Conservation (phyloP, 2,113 vertebrate species). For the Sialia sialis region DNA sequence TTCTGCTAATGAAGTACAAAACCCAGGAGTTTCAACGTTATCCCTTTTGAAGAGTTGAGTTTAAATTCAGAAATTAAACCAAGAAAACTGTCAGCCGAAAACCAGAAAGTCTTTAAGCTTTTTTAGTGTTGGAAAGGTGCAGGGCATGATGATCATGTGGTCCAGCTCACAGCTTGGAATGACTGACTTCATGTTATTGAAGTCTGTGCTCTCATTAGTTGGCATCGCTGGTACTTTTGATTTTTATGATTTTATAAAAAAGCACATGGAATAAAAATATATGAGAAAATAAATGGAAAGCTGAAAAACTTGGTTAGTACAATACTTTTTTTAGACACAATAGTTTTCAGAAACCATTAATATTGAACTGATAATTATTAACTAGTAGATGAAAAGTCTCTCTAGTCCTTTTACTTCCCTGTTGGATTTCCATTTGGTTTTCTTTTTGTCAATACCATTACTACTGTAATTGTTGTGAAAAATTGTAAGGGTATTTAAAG, state of each 20-base stretch:
- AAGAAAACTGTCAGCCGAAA: background rate
- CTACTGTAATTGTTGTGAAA: background rate
- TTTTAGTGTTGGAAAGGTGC: background rate
- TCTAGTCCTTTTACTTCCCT: background rate
- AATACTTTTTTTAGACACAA: background rate
- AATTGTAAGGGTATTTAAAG: background rate
- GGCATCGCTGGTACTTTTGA: background rate
- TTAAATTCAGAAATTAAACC: background rate
- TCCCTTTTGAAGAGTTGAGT: background rate
- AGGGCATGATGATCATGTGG: rapidly evolving
- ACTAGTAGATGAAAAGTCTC: background rate
- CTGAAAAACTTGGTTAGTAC: background rate
- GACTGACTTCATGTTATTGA: background rate
- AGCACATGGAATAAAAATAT: background rate
- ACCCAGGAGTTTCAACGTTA: background rate
- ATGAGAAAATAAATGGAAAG: background rate
- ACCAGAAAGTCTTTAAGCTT: background rate
- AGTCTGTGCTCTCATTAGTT: background rate
- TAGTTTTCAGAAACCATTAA: background rate
- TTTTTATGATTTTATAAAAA: background rate
- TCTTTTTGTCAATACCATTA: background rate
- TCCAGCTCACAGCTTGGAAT: background rate
- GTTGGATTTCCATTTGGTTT: background rate
- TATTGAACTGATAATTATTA: background rate
- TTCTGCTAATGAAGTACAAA: background rate